Conservation (phyloP, 2,888 invertebrate species). For the Himalopsyche tibetana region DNA sequence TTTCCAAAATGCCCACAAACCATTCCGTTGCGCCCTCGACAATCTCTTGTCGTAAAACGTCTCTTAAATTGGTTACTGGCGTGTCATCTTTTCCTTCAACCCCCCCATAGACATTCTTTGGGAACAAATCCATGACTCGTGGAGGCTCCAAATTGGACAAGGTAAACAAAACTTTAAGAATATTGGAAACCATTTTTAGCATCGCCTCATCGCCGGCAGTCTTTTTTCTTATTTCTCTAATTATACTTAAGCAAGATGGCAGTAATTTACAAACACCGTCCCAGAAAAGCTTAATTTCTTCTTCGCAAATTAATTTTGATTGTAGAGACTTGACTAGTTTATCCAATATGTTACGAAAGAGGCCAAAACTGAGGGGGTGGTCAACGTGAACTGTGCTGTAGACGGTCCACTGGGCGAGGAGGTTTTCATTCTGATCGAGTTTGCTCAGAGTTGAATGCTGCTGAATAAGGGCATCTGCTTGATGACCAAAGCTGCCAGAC, state of each 20-base stretch:
- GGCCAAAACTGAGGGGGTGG: conserved; percentile 88
- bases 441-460: conserved; percentile 98
- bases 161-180: conserved; percentile 83
- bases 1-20: conserved; percentile 86
- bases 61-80: conserved; percentile 78
- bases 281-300: conserved; percentile 86
- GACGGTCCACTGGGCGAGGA: conserved; percentile 87
- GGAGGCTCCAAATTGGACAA: conserved; percentile 80
- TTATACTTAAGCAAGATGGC: conserved; percentile 85
- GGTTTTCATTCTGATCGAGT: conserved; percentile 81
- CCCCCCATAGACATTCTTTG: conserved; percentile 83
- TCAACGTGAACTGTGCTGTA: conserved; percentile 87
- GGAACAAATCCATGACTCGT: conserved; percentile 82
- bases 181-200: conserved; percentile 83
- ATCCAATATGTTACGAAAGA: conserved; percentile 86
- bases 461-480: conserved; percentile 90
- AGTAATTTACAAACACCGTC: conserved; percentile 86
- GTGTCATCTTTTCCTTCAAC: conserved; percentile 73
- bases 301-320: conserved; percentile 77
- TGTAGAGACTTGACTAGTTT: conserved; percentile 83
- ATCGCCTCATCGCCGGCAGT: conserved; percentile 84
- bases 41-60: conserved; percentile 83
- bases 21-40: conserved; percentile 86
- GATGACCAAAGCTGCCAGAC: conserved; percentile 89
- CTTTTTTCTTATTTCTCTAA: conserved; percentile 86